Percentiles rank a stretch among this genome's conserved stretches.
These are phyloP conservation scores for Acleris holmiana DNA, from an alignment of 2,888 invertebrate genomes.

Conservation along the genomic window DNA sequence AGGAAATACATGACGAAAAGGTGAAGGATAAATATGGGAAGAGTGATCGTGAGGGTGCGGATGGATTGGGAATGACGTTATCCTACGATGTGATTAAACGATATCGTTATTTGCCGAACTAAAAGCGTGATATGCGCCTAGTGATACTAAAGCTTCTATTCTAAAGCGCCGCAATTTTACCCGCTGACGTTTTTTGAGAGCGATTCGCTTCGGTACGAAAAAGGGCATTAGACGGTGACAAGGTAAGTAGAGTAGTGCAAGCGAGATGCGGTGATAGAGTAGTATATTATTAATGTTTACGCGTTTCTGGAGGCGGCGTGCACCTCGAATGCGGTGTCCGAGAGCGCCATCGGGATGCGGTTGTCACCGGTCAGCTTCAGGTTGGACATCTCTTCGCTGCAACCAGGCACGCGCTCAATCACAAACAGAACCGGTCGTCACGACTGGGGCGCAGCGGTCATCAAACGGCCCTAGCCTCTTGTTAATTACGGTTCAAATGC, in stretches of 20 bases:
- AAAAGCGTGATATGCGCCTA: constrained; percentile 37
- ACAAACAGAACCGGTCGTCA: constrained; percentile 24
- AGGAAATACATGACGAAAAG: constrained; percentile 7
- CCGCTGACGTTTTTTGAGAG: constrained; percentile 18
- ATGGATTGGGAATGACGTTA: constrained; percentile 9
- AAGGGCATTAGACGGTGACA: constrained; percentile 12
- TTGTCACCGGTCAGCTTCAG: constrained; percentile 79
- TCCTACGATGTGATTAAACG: constrained; percentile 25
- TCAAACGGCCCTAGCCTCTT: not conserved
- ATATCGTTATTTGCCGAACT: constrained; percentile 33
- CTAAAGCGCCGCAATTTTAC: constrained; percentile 24
- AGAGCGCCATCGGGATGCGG: constrained; percentile 80
- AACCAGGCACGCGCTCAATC: constrained; percentile 59
- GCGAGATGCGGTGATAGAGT: constrained; percentile 53
- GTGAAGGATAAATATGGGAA: constrained; percentile 25
- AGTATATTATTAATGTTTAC: constrained; percentile 65
- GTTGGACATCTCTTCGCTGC: constrained; percentile 82
- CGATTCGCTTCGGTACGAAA: constrained; percentile 3
- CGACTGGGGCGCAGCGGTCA: not conserved
- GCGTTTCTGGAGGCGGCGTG: constrained; percentile 81
- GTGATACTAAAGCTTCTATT: constrained; percentile 32
- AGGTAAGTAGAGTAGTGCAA: constrained; percentile 47
- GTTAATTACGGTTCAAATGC: constrained; percentile 1
- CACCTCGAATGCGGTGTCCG: constrained; percentile 82
- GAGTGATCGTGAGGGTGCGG: constrained; percentile 6